Evolutionary conservation across 2,888 invertebrate species (phyloP).

Genomic region (Drosophila limbata): DNA sequence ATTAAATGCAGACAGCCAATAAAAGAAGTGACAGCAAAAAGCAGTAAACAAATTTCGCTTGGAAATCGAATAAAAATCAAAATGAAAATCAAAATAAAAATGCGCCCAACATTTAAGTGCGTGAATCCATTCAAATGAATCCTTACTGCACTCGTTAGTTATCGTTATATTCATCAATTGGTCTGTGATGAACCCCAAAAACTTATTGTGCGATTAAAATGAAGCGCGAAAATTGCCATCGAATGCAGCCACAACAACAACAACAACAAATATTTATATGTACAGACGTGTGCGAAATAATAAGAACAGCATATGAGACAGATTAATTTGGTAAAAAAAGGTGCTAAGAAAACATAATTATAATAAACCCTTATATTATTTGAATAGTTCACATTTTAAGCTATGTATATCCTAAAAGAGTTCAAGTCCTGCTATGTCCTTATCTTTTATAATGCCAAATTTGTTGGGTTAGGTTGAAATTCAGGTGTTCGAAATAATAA

Average conservation of each 20-base stretch:
- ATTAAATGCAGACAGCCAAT: conserved; percentile 59
- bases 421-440: too few species aligned
- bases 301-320: too few species aligned
- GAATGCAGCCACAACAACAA: conserved; percentile 5
- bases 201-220: conserved; percentile 1
- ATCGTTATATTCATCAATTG: conserved; percentile 1
- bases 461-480: too few species aligned
- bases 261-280: neutral
- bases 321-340: too few species aligned
- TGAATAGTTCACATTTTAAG: too few species aligned
- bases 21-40: neutral
- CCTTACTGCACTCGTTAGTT: conserved; percentile 4
- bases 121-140: neutral
- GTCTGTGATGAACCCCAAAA: conserved; percentile 8
- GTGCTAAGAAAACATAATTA: too few species aligned
- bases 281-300: too few species aligned
- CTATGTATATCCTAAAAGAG: too few species aligned
- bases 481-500: too few species aligned
- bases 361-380: too few species aligned
- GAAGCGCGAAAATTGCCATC: neutral
- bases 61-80: conserved; percentile 1
- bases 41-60: neutral
- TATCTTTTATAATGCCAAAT: too few species aligned
- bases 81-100: neutral
- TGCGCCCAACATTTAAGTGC: neutral